Evolutionary conservation across 2,113 vertebrate genomes (phyloP), one percentile per base, ranked within the genome.

Genomic region (Romanogobio albipinnatus): DNA sequence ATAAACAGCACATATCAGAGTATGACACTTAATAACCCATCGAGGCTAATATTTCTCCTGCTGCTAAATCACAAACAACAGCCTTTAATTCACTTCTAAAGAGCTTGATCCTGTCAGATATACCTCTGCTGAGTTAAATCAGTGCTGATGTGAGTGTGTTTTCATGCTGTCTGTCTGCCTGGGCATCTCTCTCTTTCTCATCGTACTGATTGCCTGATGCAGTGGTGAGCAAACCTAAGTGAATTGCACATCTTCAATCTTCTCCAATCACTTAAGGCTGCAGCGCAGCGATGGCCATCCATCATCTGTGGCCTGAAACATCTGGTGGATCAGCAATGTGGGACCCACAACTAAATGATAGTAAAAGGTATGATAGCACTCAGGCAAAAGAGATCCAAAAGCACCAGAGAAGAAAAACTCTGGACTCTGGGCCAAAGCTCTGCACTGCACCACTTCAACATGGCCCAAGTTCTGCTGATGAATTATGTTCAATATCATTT

Each of bases 201-300:
- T 95, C 90, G 94, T 91, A 39, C 92, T 96, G 95, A 97, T 96
- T 96, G 95, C 95, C 94, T 95, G 94, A 94, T 95, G 92, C 92
- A 94, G 95, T 94, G 93, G 94, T 95, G 94, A 95, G 95, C 94
- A 95, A 95, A 95, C 94, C 94, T 95, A 96, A 97, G 96, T 96
- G 96, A 97, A 96, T 96, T 96, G 95, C 93, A 93, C 94, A 94
- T 96, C 95, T 96, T 97, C 95, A 96, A 95, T 97, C 96, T 97
- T 95, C 92, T 93, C 94, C 95, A 96, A 96, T 97, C 96, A 97
- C 97, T 97, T 96, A 97, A 94, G 95, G 94, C 93, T 93, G 95
- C 95, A 95, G 94, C 95, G 93, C 95, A 93, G 95, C 91, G 93
- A 94, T 93, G 91, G 89, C 94, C 95, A 97, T 97, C 96, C 96